Conservation (phyloP, 2,888 invertebrate species). For the Eucriotettix oculatus region DNA sequence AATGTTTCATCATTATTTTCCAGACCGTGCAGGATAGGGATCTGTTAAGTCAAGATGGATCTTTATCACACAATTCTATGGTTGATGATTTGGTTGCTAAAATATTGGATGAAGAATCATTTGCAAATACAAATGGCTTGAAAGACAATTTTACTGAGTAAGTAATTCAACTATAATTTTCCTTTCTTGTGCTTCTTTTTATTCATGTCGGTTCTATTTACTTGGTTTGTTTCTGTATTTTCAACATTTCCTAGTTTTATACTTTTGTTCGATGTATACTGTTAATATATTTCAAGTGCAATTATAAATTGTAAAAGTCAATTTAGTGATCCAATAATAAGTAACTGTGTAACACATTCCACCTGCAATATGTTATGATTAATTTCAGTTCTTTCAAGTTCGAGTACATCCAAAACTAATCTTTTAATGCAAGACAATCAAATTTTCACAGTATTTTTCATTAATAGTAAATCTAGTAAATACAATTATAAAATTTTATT, state of each 20-base stretch:
- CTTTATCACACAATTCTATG: constrained; percentile 36
- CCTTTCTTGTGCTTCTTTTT: neutral
- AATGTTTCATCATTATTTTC: neutral
- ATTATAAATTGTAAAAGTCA: too few species aligned
- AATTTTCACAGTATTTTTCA: too few species aligned
- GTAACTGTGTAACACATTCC: too few species aligned
- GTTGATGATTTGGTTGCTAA: constrained; percentile 47
- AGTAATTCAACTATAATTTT: neutral
- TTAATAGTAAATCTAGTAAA: too few species aligned
- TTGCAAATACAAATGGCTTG: constrained; percentile 14
- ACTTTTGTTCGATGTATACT: too few species aligned
- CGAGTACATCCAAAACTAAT: too few species aligned
- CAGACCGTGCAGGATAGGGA: constrained; percentile 10
- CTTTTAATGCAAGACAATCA: too few species aligned
- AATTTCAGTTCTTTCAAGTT: too few species aligned
- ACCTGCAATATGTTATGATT: too few species aligned
- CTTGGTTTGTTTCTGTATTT: neutral
- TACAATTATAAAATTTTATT: too few species aligned
- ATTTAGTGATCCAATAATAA: too few species aligned
- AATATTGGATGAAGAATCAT: constrained; percentile 40
- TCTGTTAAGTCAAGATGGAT: constrained; percentile 5
- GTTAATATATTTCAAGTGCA: too few species aligned
- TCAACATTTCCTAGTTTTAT: neutral
- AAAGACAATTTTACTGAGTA: constrained; percentile 3
- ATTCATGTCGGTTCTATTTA: neutral